A percentile compares a stretch with the other conserved stretches of the same genome.
Evolutionary conservation across 2,113 vertebrate species (phyloP).

Genomic region (Ceuthmochares aereus): DNA sequence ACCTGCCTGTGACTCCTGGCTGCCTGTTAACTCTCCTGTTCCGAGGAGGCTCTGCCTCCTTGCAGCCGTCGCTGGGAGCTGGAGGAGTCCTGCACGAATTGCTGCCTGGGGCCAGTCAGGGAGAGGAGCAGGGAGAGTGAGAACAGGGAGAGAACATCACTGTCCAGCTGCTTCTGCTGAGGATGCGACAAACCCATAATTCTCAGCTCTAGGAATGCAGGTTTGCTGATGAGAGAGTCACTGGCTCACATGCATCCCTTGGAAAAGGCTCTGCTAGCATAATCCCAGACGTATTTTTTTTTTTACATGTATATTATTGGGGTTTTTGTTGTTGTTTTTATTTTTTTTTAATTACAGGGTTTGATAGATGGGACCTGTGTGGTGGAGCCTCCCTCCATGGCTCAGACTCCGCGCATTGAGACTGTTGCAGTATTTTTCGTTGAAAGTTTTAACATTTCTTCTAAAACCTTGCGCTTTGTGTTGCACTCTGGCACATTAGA

Average conservation of each 20-base stretch:
- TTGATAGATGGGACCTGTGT: accelerated
- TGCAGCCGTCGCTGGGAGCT: not conserved
- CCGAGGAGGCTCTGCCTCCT: not conserved
- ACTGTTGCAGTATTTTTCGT: not conserved
- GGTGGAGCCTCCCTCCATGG: not conserved
- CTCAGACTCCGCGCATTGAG: not conserved
- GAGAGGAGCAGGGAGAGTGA: not conserved
- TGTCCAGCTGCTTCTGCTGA: not conserved
- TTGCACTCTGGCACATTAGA: not conserved
- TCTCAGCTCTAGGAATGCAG: not conserved
- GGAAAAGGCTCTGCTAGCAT: not conserved
- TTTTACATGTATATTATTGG: accelerated
- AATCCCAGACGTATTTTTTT: not conserved
- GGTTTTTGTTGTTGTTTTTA: not conserved
- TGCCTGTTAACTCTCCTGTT: not conserved
- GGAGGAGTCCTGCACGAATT: not conserved
- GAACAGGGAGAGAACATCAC: not conserved
- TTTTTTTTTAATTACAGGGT: not conserved
- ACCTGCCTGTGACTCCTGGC: not conserved
- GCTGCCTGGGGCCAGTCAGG: not conserved
- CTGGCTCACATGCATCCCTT: not conserved
- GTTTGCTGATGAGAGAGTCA: not conserved
- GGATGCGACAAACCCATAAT: not conserved
- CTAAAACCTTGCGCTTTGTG: not conserved
- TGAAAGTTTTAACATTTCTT: not conserved